Conservation (phyloP, 2,888 invertebrate genomes). For the Erebia epiphron region DNA sequence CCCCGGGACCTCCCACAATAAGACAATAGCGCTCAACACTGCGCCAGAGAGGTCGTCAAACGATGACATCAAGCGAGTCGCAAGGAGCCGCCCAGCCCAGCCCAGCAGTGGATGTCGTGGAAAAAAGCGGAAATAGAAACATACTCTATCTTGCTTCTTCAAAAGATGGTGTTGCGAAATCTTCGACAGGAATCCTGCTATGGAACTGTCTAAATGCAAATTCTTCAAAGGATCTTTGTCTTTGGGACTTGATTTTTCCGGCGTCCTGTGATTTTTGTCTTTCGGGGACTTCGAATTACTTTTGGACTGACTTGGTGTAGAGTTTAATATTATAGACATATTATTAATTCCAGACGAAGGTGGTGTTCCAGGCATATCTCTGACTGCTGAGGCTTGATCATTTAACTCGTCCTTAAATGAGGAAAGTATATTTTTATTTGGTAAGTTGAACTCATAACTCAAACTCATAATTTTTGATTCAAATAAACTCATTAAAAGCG, state of each 20-base stretch:
- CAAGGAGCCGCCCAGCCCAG: no score
- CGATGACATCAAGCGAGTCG: no score
- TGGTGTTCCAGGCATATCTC: constrained; percentile 31
- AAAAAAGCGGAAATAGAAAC: background rate
- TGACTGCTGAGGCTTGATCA: constrained; percentile 11
- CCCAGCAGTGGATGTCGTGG: no score
- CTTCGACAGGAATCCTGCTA: constrained; percentile 38
- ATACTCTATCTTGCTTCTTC: constrained; percentile 17
- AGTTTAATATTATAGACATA: constrained; percentile 42
- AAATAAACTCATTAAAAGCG: background rate
- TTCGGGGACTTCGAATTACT: constrained; percentile 20
- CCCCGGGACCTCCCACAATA: no score
- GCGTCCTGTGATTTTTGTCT: constrained; percentile 38
- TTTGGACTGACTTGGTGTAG: constrained; percentile 42
- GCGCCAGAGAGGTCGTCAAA: no score
- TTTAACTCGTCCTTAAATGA: constrained; percentile 30
- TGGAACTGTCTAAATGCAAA: constrained; percentile 41
- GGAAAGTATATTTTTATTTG: constrained; percentile 12
- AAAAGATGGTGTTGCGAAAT: constrained; percentile 39
- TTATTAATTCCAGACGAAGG: constrained; percentile 32
- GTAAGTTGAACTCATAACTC: no score
- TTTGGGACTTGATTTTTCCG: constrained; percentile 42
- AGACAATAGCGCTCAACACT: no score
- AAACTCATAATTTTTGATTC: no score
- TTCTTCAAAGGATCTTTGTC: constrained; percentile 45